phyloP scores from a whole-genome alignment of 2,797 vertebrate species.

The Tiaroga cobitis region DNA sequence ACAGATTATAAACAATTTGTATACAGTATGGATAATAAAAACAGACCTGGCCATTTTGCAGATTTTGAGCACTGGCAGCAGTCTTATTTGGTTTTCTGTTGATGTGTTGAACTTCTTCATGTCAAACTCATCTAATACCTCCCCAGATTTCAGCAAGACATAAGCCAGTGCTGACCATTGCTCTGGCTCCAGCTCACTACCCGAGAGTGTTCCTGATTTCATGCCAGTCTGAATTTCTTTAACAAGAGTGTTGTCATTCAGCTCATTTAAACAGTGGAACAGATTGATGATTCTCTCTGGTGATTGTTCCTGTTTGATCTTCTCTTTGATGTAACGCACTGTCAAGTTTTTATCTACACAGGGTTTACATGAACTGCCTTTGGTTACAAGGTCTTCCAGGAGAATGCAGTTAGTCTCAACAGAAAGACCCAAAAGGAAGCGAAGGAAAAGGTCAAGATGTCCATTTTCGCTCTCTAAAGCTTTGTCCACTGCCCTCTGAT shows the following conservation, averaged over 20 bases:
- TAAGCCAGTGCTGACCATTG: constrained; percentile 53
- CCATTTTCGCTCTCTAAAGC: constrained; percentile 30
- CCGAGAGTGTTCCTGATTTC: constrained; percentile 13
- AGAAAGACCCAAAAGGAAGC: constrained; percentile 52
- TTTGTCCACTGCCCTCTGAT: constrained; percentile 22
- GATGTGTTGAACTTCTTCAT: constrained; percentile 34
- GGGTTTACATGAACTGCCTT: background rate
- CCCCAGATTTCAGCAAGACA: constrained; percentile 35
- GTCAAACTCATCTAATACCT: constrained; percentile 43
- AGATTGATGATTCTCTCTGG: constrained; percentile 47
- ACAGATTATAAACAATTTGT: background rate
- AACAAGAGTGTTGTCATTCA: constrained; percentile 43
- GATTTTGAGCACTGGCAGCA: constrained; percentile 41
- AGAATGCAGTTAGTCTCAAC: constrained; percentile 33
- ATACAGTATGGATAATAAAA: background rate
- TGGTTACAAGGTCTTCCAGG: constrained; percentile 13
- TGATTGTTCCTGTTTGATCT: constrained; percentile 22
- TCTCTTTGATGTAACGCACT: constrained; percentile 34
- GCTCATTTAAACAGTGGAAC: constrained; percentile 47
- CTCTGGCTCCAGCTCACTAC: constrained; percentile 36
- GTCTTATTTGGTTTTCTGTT: constrained; percentile 18
- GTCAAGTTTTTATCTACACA: background rate
- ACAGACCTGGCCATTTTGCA: constrained; percentile 49
- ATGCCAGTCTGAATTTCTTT: constrained; percentile 38
- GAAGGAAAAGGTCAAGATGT: constrained; percentile 51